These are phyloP conservation scores for Frankliniella intonsa DNA, from an alignment of 2,888 invertebrate genomes.

Conservation along the genomic window DNA sequence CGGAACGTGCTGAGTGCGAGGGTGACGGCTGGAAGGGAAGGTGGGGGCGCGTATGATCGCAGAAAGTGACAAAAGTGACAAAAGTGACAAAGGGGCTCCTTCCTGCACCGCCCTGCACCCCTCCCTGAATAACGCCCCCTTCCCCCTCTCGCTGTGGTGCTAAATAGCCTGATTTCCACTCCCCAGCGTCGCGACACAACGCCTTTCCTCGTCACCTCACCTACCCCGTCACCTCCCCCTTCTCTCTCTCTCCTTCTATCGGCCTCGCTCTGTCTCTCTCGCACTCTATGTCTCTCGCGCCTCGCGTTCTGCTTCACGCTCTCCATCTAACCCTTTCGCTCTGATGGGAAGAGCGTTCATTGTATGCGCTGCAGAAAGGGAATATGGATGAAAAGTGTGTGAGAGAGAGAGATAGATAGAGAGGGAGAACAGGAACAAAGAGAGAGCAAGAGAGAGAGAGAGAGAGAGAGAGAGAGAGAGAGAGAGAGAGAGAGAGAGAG, in stretches of 20 bases:
- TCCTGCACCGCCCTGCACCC: background rate
- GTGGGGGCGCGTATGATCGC: background rate
- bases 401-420: slow-evolving; percentile 25
- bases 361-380: slow-evolving; percentile 15
- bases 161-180: slow-evolving; percentile 15
- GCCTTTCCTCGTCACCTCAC: background rate
- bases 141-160: background rate
- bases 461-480: slow-evolving; percentile 32
- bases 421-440: no score
- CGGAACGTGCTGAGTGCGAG: no score
- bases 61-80: background rate
- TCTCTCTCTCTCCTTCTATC: background rate
- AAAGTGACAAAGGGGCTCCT: background rate
- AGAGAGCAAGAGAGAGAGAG: slow-evolving; percentile 1
- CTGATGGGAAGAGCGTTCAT: slow-evolving; percentile 25
- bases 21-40: no score
- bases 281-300: no score
- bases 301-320: background rate
- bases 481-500: slow-evolving; percentile 32
- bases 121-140: no score
- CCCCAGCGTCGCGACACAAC: background rate
- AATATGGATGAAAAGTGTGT: background rate
- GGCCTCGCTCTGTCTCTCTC: no score
- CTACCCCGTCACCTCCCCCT: background rate
- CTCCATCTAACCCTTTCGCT: slow-evolving; percentile 8